Evolutionary conservation across 2,113 vertebrate genomes (phyloP).

Genomic region (Aldabrachelys gigantea): DNA sequence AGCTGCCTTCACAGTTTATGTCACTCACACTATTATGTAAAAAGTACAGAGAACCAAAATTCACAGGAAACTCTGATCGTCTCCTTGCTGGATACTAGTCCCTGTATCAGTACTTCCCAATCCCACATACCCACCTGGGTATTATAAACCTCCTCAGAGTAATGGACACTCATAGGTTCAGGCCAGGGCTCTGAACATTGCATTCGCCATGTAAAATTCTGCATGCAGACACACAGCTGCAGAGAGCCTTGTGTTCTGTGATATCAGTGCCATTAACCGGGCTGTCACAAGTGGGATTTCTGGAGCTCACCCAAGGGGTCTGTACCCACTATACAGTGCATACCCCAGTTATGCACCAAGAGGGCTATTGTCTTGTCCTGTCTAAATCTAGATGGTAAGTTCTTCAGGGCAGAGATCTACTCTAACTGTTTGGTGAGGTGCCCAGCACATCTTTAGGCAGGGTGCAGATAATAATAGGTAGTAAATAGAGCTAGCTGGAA

Average conservation of each 20-base stretch:
- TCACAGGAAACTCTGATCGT: background rate
- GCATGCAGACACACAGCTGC: background rate
- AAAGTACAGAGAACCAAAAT: rapidly evolving
- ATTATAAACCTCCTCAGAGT: background rate
- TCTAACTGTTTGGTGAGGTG: background rate
- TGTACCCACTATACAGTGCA: background rate
- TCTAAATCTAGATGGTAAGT: background rate
- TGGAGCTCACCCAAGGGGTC: background rate
- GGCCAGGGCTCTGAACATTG: background rate
- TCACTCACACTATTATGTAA: rapidly evolving
- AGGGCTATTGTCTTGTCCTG: background rate
- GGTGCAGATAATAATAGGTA: background rate
- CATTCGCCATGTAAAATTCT: background rate
- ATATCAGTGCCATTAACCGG: background rate
- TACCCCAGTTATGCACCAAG: background rate
- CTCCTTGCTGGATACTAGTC: background rate
- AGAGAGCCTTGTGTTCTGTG: background rate
- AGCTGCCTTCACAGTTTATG: rapidly evolving
- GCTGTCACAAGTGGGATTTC: background rate
- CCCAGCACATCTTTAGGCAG: background rate
- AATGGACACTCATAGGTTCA: background rate
- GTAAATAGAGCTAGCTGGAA: background rate
- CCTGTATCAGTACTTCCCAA: background rate
- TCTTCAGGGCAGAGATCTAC: background rate
- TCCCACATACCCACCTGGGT: background rate